Base-by-base conservation (phyloP, 2,888 invertebrate genomes). In the Cosmopolites sordidus region DNA sequence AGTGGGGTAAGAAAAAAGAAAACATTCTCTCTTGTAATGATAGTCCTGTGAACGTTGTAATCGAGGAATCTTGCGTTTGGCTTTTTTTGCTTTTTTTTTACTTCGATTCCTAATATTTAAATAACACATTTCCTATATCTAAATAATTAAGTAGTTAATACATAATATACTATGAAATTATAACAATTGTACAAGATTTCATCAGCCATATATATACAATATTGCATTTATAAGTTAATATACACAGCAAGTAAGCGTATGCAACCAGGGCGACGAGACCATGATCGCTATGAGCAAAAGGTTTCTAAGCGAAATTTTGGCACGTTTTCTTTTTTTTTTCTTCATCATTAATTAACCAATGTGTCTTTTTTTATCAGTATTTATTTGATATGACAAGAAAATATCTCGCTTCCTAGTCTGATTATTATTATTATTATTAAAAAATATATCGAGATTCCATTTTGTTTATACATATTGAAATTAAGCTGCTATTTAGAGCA, bases 231-330 rank as follows among this genome's bases (percentile, higher is more conserved):
- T 69, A 69, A 69, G 66, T 66, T 66, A 67, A 70, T 73, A 74
- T 73, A 73, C 75, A 75, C 75, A 75, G 75, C 73, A 71, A 66
- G 67, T 74, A 74, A 74, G 74, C 74, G 74, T 74, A 73, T 67
- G 66, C 71, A 70, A 65, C 54, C 58, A 58, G 63, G 58, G 59
- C 59, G 58, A 58, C 58, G 45, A 50, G 54, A 57, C 64, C 60
- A 58, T 58, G 60, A 66, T 67, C 69, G 69, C 67, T 63, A 67
- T 73, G 73, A 73, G 73, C 73, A 73, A 73, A 69, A 69, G 65
- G 65, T 69, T 72, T 70, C 63, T 66, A 69, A 71, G 68, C 69
- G 65, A 69, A 72, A 72, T 73, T 73, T 73, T 74, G 73, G 73
- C 73, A 73, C 73, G 62, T 29, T 42, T 48, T 29, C 15, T 43